These are phyloP conservation scores for Cirrhinus mrigala DNA, from an alignment of 2,797 vertebrate genomes.

Conservation along the genomic window DNA sequence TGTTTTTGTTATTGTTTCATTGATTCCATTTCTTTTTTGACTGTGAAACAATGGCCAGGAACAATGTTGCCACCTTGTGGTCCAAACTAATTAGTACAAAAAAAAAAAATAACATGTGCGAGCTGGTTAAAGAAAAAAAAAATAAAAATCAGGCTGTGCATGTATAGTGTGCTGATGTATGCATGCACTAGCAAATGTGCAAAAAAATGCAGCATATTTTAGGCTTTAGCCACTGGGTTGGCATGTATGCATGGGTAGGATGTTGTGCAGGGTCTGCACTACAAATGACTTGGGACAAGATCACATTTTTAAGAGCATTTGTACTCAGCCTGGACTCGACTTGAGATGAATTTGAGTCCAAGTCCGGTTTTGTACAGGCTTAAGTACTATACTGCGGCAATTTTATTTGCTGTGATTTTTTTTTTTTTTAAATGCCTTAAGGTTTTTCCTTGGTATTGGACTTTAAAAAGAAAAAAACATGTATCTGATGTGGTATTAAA, in stretches of 20 bases:
- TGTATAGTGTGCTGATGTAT: neutral
- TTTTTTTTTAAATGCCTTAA: too few species aligned
- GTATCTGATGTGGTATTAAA: neutral
- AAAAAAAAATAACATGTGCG: neutral
- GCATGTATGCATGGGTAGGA: neutral
- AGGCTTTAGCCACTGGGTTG: neutral
- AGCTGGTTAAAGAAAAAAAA: neutral
- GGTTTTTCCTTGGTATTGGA: too few species aligned
- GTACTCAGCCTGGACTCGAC: neutral
- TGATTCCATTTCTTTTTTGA: neutral
- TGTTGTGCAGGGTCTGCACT: neutral
- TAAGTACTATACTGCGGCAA: neutral
- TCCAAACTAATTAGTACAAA: neutral
- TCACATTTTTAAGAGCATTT: neutral
- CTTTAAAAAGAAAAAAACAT: neutral
- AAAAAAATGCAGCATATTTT: neutral
- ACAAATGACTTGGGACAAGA: neutral
- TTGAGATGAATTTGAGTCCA: too few species aligned
- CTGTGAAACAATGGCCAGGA: neutral
- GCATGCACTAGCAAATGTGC: neutral
- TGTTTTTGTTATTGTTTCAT: neutral
- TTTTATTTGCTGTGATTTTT: too few species aligned
- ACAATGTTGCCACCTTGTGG: slow-evolving; percentile 2
- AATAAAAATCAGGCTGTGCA: neutral
- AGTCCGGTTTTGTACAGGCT: neutral